These are phyloP conservation scores for Gambelia wislizenii DNA, from an alignment of 2,797 vertebrate species.

Conservation along the genomic window DNA sequence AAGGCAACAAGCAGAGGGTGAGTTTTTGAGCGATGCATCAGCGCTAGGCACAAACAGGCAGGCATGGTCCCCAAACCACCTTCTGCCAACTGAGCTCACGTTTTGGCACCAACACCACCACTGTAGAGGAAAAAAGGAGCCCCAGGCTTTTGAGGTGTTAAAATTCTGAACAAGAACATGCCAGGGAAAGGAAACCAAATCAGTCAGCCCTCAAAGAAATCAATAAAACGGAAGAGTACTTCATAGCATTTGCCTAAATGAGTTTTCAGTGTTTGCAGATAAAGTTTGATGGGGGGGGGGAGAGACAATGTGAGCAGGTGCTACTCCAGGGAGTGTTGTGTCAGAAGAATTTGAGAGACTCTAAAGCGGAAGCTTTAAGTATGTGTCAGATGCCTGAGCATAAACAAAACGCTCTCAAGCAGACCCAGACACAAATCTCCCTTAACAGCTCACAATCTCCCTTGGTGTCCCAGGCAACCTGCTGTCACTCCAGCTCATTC, in stretches of 20 bases:
- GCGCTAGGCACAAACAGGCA: fast-evolving
- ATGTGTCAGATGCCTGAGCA: not conserved
- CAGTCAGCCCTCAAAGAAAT: fast-evolving
- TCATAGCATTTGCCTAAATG: not conserved
- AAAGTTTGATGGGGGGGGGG: not conserved
- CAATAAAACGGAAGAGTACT: fast-evolving
- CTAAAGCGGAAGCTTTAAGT: not conserved
- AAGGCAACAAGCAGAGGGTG: not conserved
- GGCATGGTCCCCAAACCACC: not conserved
- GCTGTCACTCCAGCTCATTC: not conserved
- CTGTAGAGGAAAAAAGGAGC: not conserved
- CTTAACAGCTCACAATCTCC: not conserved
- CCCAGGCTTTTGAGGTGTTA: not conserved
- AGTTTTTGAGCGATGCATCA: not conserved
- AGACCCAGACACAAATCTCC: not conserved
- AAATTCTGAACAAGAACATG: not conserved
- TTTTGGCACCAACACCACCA: fast-evolving
- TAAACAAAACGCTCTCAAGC: constrained; percentile 16
- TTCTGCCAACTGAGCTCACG: not conserved
- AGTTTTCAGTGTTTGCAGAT: not conserved
- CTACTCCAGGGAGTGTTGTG: not conserved
- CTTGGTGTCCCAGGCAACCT: not conserved
- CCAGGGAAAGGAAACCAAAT: not conserved
- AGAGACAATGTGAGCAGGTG: fast-evolving
- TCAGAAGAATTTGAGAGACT: not conserved